Conservation (phyloP, 1,140 invertebrate genomes). For the Conopomorpha cramerella region DNA sequence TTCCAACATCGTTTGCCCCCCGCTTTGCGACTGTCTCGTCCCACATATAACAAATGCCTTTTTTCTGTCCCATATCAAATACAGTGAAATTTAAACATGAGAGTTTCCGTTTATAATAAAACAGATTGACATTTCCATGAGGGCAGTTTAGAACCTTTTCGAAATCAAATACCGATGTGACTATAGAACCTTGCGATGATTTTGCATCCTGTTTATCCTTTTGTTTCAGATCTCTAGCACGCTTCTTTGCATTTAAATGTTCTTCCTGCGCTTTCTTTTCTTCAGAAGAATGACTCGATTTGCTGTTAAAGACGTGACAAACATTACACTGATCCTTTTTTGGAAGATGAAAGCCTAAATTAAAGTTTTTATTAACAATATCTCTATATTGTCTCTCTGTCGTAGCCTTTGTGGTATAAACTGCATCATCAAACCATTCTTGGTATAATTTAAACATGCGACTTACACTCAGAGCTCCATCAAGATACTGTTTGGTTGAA, state of each 20-base stretch:
- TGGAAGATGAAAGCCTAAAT: constrained; percentile 1
- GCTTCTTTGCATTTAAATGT: too few species aligned
- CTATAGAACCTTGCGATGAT: constrained; percentile 1
- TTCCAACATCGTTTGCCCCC: constrained; percentile 18
- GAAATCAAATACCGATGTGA: constrained; percentile 7
- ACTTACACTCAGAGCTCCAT: constrained; percentile 1
- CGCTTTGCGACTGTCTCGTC: constrained; percentile 13
- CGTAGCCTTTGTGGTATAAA: neutral
- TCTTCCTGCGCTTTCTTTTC: constrained; percentile 4
- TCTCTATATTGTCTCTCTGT: constrained; percentile 4
- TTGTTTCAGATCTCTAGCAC: constrained; percentile 5
- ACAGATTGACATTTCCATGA: constrained; percentile 6
- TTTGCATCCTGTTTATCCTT: constrained; percentile 5
- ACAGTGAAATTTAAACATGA: constrained; percentile 17
- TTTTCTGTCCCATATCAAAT: constrained; percentile 12
- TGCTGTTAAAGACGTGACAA: constrained; percentile 4
- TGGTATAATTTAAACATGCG: constrained; percentile 1
- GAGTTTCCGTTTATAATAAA: constrained; percentile 7
- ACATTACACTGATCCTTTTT: constrained; percentile 4
- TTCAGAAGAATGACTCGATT: constrained; percentile 3
- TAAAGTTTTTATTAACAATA: constrained; percentile 3
- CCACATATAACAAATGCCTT: constrained; percentile 19
- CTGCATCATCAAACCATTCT: constrained; percentile 1
- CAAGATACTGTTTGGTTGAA: constrained; percentile 2
- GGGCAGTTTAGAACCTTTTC: constrained; percentile 7